Evolutionary conservation across 2,797 vertebrate species (phyloP).

Genomic region (Urophycis tenuis): DNA sequence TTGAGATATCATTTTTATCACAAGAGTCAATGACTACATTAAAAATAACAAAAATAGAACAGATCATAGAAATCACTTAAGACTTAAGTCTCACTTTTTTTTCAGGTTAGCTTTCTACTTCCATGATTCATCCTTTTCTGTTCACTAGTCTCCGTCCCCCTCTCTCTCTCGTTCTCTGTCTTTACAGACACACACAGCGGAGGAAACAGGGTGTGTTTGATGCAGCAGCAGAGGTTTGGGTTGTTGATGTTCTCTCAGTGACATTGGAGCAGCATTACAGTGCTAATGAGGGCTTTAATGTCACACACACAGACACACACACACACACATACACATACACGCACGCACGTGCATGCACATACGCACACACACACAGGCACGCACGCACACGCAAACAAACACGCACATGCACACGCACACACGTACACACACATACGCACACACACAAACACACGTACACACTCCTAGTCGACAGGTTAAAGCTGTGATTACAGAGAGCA

Average conservation of each 20-base stretch:
- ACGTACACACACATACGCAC: conserved; percentile 32
- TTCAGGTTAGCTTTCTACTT: no score
- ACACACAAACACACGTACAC: neutral
- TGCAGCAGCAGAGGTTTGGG: conserved; percentile 28
- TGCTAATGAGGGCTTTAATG: conserved; percentile 71
- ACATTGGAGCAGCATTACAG: conserved; percentile 65
- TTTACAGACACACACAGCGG: conserved; percentile 8
- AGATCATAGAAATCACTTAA: conserved; percentile 12
- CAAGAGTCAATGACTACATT: conserved; percentile 23
- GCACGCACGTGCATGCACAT: conserved; percentile 27
- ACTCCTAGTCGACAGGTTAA: no score
- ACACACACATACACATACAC: conserved; percentile 55
- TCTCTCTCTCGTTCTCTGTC: neutral
- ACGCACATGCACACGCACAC: conserved; percentile 22
- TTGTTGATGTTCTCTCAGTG: conserved; percentile 58
- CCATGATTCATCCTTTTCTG: no score
- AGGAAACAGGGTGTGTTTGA: neutral
- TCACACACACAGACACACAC: conserved; percentile 67
- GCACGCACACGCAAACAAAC: no score
- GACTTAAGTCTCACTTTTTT: neutral
- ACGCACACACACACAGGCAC: conserved; percentile 21
- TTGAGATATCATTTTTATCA: conserved; percentile 33
- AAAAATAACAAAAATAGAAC: conserved; percentile 19
- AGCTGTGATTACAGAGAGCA: no score
- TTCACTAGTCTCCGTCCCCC: no score